These are phyloP conservation scores for Limanda limanda DNA, from an alignment of 2,113 vertebrate species.

Conservation along the genomic window DNA sequence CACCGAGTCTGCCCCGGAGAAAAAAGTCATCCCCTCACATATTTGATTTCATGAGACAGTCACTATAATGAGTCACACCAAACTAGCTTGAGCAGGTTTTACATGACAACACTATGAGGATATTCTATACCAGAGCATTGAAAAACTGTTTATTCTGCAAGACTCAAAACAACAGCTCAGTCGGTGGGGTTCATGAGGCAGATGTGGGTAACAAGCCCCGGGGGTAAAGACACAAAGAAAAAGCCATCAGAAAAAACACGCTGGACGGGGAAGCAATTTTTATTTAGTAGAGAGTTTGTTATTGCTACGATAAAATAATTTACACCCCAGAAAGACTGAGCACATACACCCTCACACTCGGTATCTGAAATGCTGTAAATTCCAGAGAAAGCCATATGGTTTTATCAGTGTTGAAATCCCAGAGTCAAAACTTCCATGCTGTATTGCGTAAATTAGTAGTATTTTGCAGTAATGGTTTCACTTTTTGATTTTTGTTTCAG, in stretches of 20 bases:
- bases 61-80: slow-evolving; percentile 14
- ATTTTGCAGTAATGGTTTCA: slow-evolving; percentile 30
- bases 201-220: slow-evolving; percentile 50
- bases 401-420: slow-evolving; percentile 38
- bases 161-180: slow-evolving; percentile 23
- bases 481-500: slow-evolving; percentile 52
- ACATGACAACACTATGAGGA: background rate
- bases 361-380: slow-evolving; percentile 42
- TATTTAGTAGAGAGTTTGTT: background rate
- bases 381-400: background rate
- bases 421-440: background rate
- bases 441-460: slow-evolving; percentile 1
- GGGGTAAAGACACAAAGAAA: slow-evolving; percentile 16
- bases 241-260: slow-evolving; percentile 18
- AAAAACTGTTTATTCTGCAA: slow-evolving; percentile 2
- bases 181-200: slow-evolving; percentile 43
- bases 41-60: background rate
- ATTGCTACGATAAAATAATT: background rate
- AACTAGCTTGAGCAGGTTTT: background rate
- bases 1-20: slow-evolving; percentile 26
- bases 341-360: background rate
- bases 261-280: background rate
- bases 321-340: background rate
- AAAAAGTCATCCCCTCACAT: slow-evolving; percentile 6
- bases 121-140: background rate